Evolutionary conservation across 1,140 invertebrate species (phyloP), one percentile per base, ranked within the genome.

Genomic region (Helicoverpa armigera): DNA sequence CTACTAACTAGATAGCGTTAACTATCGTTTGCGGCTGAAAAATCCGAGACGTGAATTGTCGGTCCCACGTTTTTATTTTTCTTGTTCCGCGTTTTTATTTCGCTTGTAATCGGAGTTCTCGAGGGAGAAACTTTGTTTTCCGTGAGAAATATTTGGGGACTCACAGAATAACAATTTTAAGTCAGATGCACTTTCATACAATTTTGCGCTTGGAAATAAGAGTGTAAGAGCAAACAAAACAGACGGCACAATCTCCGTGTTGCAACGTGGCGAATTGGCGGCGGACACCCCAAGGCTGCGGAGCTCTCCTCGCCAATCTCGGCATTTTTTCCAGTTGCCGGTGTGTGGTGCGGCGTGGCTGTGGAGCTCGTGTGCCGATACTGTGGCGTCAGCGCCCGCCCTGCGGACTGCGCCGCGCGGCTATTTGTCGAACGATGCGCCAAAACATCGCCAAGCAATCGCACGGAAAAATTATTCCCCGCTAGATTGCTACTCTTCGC

Each of bases 351-450:
- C 29, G 51, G 54, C 16, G 69, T 63, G 69, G 73, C 53, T 48
- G 81, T 83, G 86, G 35, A 11, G 16, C 23, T 12, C 23, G 58
- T 60, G 58, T 60, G 58, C 58, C 58, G 82, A 93, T 91, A 95
- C 92, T 91, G 92, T 89, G 87, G 78, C 89, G 89, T 93, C 91
- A 93, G 92, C 92, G 83, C 87, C 86, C 90, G 89, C 91, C 89
- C 88, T 93, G 90, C 90, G 87, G 88, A 90, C 89, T 90, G 86
- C 92, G 89, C 29, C 67, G 61, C 48, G 83, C 85, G 87, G 89
- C 91, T 93, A 92, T 94, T 94, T 93, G 92, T 92, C 91, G 91
- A 94, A 91, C 92, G 90, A 89, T 94, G 91, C 92, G 91, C 92
- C 93, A 91, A 94, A 94, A 93, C 92, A 94, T 93, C 88, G 88